Conservation (phyloP, 2,797 vertebrate genomes). For the Rallus crepitans region DNA sequence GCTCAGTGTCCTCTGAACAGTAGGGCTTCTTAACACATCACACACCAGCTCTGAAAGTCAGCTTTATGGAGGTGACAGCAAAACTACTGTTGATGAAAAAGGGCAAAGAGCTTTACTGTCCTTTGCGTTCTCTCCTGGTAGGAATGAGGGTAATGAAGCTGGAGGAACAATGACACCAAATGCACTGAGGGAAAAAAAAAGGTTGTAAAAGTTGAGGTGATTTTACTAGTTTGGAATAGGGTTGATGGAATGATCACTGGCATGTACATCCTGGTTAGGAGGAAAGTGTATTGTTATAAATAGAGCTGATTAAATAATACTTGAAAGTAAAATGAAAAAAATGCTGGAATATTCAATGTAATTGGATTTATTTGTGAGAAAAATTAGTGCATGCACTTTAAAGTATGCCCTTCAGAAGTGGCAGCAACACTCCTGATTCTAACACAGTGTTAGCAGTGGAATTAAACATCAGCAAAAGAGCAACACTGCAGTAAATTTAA, state of each 20-base stretch:
- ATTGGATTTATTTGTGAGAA: not conserved
- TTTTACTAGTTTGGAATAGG: not conserved
- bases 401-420: not conserved
- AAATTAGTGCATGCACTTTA: not conserved
- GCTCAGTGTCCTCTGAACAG: not conserved
- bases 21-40: not conserved
- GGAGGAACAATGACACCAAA: not conserved
- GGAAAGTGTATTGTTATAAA: not conserved
- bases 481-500: not conserved
- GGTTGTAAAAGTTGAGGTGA: not conserved
- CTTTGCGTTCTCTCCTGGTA: not conserved
- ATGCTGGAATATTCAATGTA: not conserved
- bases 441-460: not conserved
- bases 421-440: not conserved
- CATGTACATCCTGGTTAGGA: not conserved
- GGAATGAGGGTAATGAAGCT: not conserved
- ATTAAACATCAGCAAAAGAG: not conserved
- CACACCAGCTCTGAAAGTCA: rapidly evolving
- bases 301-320: not conserved
- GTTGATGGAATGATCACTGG: not conserved
- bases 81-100: not conserved
- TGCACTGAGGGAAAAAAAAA: not conserved
- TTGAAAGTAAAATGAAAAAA: not conserved
- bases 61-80: not conserved
- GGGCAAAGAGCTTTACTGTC: not conserved